These are phyloP conservation scores for Xanthorhoe spadicearia DNA, from an alignment of 2,888 invertebrate species.

Conservation along the genomic window DNA sequence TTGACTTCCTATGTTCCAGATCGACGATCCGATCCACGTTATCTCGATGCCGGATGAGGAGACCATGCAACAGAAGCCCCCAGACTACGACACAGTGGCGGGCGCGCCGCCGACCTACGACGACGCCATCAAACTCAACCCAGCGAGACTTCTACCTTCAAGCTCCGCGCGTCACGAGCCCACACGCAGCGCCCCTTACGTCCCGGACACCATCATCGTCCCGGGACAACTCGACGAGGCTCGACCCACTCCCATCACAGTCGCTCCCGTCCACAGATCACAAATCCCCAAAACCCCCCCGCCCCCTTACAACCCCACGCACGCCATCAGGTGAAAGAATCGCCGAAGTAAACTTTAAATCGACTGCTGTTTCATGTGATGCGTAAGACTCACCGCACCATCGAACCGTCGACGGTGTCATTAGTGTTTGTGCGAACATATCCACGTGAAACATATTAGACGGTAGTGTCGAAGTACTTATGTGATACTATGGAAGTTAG, in stretches of 20 bases:
- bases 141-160: constrained; percentile 80
- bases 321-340: constrained; percentile 80
- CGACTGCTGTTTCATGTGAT: constrained; percentile 82
- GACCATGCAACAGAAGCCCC: constrained; percentile 87
- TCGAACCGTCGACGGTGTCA: constrained; percentile 62
- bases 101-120: constrained; percentile 89
- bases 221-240: constrained; percentile 66
- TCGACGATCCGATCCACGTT: constrained; percentile 87
- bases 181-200: constrained; percentile 45
- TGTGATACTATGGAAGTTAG: constrained; percentile 80
- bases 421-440: constrained; percentile 72
- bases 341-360: constrained; percentile 68
- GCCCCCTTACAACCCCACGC: constrained; percentile 79
- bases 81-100: constrained; percentile 89
- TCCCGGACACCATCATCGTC: constrained; percentile 57
- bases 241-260: constrained; percentile 47
- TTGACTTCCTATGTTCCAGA: constrained; percentile 71
- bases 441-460: constrained; percentile 69
- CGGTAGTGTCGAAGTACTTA: constrained; percentile 76
- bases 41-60: constrained; percentile 86
- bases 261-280: constrained; percentile 68
- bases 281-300: constrained; percentile 80
- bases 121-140: constrained; percentile 89
- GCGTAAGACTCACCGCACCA: constrained; percentile 67
- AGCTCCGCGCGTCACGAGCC: constrained; percentile 64